phyloP scores from a whole-genome alignment of 2,797 vertebrate genomes.

The Perdix hodgsoniae region DNA sequence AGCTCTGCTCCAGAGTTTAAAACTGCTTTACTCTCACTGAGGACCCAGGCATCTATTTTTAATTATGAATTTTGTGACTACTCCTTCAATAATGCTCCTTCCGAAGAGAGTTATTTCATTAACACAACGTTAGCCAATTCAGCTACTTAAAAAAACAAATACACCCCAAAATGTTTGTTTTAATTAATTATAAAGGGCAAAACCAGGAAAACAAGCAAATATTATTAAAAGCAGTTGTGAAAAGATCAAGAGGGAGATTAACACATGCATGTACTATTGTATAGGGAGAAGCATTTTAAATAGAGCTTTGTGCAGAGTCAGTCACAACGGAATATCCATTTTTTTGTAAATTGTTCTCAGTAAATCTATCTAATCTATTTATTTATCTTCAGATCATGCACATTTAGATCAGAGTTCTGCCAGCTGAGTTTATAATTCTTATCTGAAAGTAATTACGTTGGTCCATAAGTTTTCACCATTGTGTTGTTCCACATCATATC shows the following conservation, averaged over 20 bases:
- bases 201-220: slow-evolving; percentile 55
- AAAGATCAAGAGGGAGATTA: slow-evolving; percentile 19
- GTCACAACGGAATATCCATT: slow-evolving; percentile 38
- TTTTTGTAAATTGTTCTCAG: slow-evolving; percentile 53
- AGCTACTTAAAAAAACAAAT: neutral
- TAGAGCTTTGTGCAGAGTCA: slow-evolving; percentile 9
- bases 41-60: slow-evolving; percentile 34
- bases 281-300: slow-evolving; percentile 33
- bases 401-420: slow-evolving; percentile 65
- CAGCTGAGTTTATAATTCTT: slow-evolving; percentile 69
- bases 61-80: slow-evolving; percentile 30
- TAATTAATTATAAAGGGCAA: slow-evolving; percentile 56
- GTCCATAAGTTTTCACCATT: slow-evolving; percentile 62
- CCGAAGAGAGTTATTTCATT: slow-evolving; percentile 9
- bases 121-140: neutral
- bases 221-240: slow-evolving; percentile 41
- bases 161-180: slow-evolving; percentile 5
- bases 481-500: slow-evolving; percentile 62
- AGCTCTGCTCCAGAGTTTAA: neutral
- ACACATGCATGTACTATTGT: neutral
- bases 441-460: slow-evolving; percentile 54
- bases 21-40: slow-evolving; percentile 29
- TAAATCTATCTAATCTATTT: slow-evolving; percentile 68
- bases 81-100: slow-evolving; percentile 1
- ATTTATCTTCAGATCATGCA: slow-evolving; percentile 61